These are phyloP conservation scores for Clitarchus hookeri DNA, from an alignment of 2,888 invertebrate species.

Conservation along the genomic window DNA sequence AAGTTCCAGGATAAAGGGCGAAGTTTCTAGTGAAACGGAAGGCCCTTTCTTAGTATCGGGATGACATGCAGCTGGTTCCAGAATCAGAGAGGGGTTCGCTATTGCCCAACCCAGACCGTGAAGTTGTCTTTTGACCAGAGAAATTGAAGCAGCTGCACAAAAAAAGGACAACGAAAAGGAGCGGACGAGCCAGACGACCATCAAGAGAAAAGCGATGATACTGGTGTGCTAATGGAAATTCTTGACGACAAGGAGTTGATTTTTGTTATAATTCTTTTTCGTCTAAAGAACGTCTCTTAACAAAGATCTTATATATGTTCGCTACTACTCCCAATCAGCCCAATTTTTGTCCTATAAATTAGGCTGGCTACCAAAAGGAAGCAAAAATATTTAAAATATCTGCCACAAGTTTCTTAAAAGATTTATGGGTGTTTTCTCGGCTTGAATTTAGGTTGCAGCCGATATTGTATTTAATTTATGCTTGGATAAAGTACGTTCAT, in stretches of 20 bases:
- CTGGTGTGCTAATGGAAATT: constrained; percentile 23
- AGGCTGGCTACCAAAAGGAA: neutral
- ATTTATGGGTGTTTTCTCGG: no score
- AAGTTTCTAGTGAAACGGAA: constrained; percentile 5
- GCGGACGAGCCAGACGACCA: neutral
- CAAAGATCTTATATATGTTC: neutral
- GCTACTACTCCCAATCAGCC: neutral
- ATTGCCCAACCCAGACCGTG: neutral
- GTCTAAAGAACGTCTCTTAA: neutral
- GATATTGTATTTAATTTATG: no score
- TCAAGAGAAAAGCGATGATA: constrained; percentile 10
- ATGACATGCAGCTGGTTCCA: constrained; percentile 25
- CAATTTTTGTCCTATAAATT: neutral
- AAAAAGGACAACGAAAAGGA: neutral
- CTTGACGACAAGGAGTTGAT: constrained; percentile 20
- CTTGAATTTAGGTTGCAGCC: no score
- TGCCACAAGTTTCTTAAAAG: no score
- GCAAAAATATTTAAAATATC: no score
- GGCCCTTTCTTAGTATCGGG: constrained; percentile 11
- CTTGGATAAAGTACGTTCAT: no score
- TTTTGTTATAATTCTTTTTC: constrained; percentile 6
- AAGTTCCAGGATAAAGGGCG: constrained; percentile 1
- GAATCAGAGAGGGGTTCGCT: neutral
- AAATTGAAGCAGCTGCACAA: neutral
- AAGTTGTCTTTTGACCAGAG: neutral